A percentile compares a stretch with the other conserved stretches of the same genome.
Conservation (phyloP, 2,797 vertebrate species). For the Pipistrellus kuhlii region DNA sequence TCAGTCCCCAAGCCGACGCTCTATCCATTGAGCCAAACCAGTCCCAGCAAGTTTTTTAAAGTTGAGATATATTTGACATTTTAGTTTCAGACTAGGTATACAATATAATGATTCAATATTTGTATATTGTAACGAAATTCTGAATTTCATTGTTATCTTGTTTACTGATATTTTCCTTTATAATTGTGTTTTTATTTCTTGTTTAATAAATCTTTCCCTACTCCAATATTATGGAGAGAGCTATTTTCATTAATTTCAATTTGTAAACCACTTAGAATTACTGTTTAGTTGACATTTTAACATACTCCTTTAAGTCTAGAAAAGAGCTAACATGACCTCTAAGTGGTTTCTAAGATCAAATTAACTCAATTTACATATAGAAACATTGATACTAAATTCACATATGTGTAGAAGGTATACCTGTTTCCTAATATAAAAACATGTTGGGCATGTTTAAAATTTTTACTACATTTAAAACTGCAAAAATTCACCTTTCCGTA, state of each 20-base stretch:
- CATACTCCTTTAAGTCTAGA: not conserved
- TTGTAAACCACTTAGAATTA: not conserved
- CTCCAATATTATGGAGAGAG: not conserved
- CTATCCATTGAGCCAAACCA: too few relatives aligned
- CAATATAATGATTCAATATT: too few relatives aligned
- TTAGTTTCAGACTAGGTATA: not conserved
- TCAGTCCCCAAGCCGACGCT: too few relatives aligned
- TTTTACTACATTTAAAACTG: conserved; percentile 19
- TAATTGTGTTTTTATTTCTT: not conserved
- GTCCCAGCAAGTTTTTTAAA: not conserved
- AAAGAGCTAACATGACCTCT: not conserved
- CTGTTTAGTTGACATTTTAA: conserved; percentile 43
- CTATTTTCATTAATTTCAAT: conserved; percentile 1
- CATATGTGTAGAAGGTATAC: not conserved
- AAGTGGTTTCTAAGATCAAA: conserved; percentile 15
- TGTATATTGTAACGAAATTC: not conserved
- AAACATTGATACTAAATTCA: conserved; percentile 12
- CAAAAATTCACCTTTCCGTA: not conserved
- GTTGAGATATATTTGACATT: not conserved
- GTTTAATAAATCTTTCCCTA: not conserved
- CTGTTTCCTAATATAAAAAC: not conserved
- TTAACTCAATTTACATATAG: not conserved
- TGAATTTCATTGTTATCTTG: not conserved
- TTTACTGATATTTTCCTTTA: conserved; percentile 36
- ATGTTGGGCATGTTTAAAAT: not conserved